Conservation (phyloP, 2,888 invertebrate species). For the Epirrita christyi region DNA sequence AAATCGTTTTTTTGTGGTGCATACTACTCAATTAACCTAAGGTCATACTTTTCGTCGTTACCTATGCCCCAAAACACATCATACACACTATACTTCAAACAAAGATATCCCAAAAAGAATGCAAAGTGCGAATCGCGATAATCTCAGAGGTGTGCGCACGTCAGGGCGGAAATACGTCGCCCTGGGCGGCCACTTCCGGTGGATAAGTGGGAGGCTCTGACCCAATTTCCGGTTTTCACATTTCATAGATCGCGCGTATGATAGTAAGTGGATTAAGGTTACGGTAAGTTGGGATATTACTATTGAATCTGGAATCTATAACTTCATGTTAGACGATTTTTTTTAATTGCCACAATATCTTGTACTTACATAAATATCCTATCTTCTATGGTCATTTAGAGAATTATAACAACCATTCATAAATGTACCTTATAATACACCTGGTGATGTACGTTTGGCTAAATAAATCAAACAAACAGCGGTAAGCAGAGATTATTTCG, state of each 20-base stretch:
- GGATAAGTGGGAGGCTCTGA: constrained; percentile 72
- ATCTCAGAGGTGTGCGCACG: constrained; percentile 67
- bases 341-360: too few relatives aligned
- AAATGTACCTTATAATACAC: too few relatives aligned
- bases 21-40: too few relatives aligned
- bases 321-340: background rate
- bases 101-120: constrained; percentile 8
- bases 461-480: background rate
- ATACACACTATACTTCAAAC: background rate
- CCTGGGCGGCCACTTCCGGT: constrained; percentile 73
- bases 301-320: background rate
- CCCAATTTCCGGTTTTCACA: constrained; percentile 80
- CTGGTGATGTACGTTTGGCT: background rate
- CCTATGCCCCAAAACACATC: background rate
- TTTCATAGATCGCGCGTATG: constrained; percentile 68
- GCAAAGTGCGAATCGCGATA: constrained; percentile 42
- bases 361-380: too few relatives aligned
- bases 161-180: constrained; percentile 76
- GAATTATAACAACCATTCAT: too few relatives aligned
- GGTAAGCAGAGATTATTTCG: constrained; percentile 13
- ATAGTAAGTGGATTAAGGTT: constrained; percentile 50
- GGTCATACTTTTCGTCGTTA: background rate
- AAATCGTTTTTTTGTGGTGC: too few relatives aligned
- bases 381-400: too few relatives aligned
- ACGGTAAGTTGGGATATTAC: constrained; percentile 19